These are phyloP conservation scores for Stigmatopora argus DNA, from an alignment of 2,113 vertebrate species.

Conservation along the genomic window DNA sequence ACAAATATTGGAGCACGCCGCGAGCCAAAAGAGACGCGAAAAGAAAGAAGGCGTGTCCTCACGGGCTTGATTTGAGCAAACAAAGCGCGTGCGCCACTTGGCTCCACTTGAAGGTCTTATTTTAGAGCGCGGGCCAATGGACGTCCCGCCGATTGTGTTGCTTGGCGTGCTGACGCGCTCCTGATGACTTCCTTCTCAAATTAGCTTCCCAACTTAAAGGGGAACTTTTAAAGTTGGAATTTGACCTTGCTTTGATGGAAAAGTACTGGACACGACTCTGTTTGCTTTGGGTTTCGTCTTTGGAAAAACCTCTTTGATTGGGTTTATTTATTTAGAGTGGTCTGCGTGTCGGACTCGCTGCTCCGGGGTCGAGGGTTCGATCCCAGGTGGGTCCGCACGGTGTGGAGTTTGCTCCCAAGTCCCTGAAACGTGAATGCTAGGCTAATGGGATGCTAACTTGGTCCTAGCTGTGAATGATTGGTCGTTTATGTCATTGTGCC, in stretches of 20 bases:
- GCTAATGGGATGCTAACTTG: too few species aligned
- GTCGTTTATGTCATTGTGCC: too few species aligned
- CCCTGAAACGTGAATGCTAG: too few species aligned
- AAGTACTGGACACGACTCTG: background rate
- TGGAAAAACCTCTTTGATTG: background rate
- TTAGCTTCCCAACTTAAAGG: slow-evolving; percentile 28
- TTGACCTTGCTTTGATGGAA: background rate
- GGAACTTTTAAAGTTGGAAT: background rate
- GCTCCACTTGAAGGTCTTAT: slow-evolving; percentile 29
- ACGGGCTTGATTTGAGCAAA: slow-evolving; percentile 51
- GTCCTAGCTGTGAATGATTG: too few species aligned
- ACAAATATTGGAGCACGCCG: too few species aligned
- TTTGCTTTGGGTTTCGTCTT: background rate
- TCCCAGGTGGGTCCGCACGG: too few species aligned
- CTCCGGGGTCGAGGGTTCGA: too few species aligned
- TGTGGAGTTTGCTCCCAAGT: too few species aligned
- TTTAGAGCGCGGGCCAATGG: slow-evolving; percentile 30
- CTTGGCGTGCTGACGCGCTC: slow-evolving; percentile 25
- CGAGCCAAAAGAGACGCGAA: slow-evolving; percentile 45
- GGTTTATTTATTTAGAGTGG: too few species aligned
- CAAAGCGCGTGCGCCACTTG: slow-evolving; percentile 25
- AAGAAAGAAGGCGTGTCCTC: slow-evolving; percentile 38
- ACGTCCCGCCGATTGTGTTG: slow-evolving; percentile 25
- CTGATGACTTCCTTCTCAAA: slow-evolving; percentile 32
- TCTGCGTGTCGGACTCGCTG: too few species aligned